These are phyloP conservation scores for Apogon talboti DNA, from an alignment of 2,797 vertebrate species.

Conservation along the genomic window DNA sequence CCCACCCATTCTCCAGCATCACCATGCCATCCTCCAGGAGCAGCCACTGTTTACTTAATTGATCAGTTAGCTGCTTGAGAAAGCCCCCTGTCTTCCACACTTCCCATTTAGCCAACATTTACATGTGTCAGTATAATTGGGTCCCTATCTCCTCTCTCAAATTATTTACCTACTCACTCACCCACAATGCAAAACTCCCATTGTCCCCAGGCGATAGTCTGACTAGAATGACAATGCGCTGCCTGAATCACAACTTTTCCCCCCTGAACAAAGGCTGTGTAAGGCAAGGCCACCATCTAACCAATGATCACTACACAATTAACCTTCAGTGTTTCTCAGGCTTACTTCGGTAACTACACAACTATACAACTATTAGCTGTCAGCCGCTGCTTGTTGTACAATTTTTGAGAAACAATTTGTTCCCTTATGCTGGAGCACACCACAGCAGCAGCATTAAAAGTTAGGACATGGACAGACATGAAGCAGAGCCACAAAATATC, in stretches of 20 bases:
- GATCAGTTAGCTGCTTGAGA: slow-evolving; percentile 80
- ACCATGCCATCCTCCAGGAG: slow-evolving; percentile 45
- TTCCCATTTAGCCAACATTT: slow-evolving; percentile 76
- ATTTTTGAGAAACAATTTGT: slow-evolving; percentile 15
- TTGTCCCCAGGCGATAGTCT: slow-evolving; percentile 59
- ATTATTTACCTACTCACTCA: slow-evolving; percentile 78
- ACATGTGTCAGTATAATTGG: slow-evolving; percentile 77
- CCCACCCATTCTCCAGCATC: slow-evolving; percentile 47
- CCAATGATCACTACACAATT: slow-evolving; percentile 1
- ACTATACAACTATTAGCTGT: slow-evolving; percentile 18
- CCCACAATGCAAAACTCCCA: slow-evolving; percentile 57
- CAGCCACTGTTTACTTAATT: slow-evolving; percentile 80
- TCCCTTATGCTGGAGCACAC: slow-evolving; percentile 12
- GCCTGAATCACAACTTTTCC: slow-evolving; percentile 39
- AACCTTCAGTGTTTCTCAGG: not conserved
- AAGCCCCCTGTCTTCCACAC: slow-evolving; percentile 61
- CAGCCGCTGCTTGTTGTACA: slow-evolving; percentile 13
- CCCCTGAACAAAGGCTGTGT: not conserved
- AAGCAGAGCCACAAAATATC: slow-evolving; percentile 24
- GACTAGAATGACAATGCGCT: slow-evolving; percentile 64
- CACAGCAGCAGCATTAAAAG: slow-evolving; percentile 14
- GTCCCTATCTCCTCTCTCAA: slow-evolving; percentile 71
- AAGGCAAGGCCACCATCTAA: slow-evolving; percentile 12
- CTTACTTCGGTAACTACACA: slow-evolving; percentile 10
- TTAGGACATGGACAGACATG: slow-evolving; percentile 3